Evolutionary conservation across 2,888 invertebrate genomes (phyloP).

Genomic region (Plagodis pulveraria): DNA sequence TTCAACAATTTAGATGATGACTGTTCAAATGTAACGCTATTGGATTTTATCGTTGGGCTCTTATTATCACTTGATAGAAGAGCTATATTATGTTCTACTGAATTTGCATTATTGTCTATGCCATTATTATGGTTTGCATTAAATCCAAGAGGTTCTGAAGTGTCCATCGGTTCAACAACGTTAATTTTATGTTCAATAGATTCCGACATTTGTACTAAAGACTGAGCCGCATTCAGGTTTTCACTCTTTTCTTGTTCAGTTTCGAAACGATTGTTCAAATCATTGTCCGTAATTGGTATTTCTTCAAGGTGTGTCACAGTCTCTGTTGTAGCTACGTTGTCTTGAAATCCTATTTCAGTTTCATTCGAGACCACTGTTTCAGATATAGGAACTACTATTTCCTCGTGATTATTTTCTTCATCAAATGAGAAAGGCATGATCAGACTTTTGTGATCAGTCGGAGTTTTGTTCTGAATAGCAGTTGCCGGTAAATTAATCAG

Average conservation of each 20-base stretch:
- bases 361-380: conserved; percentile 32
- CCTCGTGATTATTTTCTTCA: conserved; percentile 39
- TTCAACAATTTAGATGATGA: conserved; percentile 83
- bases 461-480: conserved; percentile 62
- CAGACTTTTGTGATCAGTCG: conserved; percentile 43
- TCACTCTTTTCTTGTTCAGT: conserved; percentile 78
- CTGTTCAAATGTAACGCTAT: conserved; percentile 62
- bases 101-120: conserved; percentile 41
- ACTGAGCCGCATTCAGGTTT: conserved; percentile 79
- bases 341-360: conserved; percentile 16
- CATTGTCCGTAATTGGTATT: conserved; percentile 44
- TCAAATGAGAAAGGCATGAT: conserved; percentile 34
- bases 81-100: conserved; percentile 58
- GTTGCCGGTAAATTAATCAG: conserved; percentile 76
- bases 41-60: conserved; percentile 51
- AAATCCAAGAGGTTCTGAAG: conserved; percentile 38
- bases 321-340: conserved; percentile 13
- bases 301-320: conserved; percentile 11
- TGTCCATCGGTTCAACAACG: conserved; percentile 52
- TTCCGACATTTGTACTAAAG: conserved; percentile 81
- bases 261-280: conserved; percentile 65
- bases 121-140: conserved; percentile 53
- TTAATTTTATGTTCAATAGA: conserved; percentile 70
- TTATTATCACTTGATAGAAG: conserved; percentile 54
- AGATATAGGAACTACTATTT: conserved; percentile 38